Evolutionary conservation across 2,797 vertebrate genomes (phyloP).

Genomic region (Rhincodon typus): DNA sequence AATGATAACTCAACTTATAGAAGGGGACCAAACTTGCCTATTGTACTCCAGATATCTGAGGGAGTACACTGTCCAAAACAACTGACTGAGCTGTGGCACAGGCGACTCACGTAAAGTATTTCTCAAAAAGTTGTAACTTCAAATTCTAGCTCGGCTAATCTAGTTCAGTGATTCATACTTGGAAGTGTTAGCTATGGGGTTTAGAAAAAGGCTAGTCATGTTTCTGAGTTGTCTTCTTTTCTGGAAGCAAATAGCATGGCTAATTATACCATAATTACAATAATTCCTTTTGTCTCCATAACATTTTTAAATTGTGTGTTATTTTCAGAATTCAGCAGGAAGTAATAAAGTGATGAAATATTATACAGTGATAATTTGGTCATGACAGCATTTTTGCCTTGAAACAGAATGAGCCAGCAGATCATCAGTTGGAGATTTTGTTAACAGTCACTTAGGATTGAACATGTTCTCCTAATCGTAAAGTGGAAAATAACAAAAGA

Average conservation of each 20-base stretch:
- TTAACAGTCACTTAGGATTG: background rate
- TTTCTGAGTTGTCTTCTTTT: background rate
- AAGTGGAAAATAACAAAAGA: conserved; percentile 58
- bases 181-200: background rate
- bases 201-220: background rate
- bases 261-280: conserved; percentile 30
- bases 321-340: conserved; percentile 18
- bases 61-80: background rate
- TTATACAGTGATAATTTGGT: background rate
- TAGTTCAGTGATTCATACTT: background rate
- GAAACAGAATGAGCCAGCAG: background rate
- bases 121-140: background rate
- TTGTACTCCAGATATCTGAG: too few relatives aligned
- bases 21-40: too few relatives aligned
- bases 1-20: too few relatives aligned
- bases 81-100: background rate
- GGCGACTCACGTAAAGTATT: background rate
- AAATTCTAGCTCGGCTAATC: background rate
- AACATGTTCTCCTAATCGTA: conserved; percentile 46
- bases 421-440: conserved; percentile 17
- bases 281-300: background rate
- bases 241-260: background rate
- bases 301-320: conserved; percentile 21
- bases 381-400: background rate
- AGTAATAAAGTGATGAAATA: conserved; percentile 13